Evolutionary conservation across 1,140 invertebrate species (phyloP).

Genomic region (Drosophila mauritiana): DNA sequence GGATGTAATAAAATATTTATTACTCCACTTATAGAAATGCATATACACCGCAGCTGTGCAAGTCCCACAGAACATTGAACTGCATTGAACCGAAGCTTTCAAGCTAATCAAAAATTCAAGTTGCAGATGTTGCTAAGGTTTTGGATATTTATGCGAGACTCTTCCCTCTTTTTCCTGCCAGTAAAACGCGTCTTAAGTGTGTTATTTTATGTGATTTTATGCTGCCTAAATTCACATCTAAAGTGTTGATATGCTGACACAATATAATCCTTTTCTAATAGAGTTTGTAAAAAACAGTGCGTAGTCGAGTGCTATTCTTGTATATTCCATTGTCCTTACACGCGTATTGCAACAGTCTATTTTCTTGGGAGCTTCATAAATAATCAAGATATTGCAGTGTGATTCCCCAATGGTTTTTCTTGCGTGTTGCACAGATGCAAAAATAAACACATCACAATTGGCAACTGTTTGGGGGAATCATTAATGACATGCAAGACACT

Average conservation of each 20-base stretch:
- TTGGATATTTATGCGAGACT: not conserved
- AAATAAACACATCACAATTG: constrained; percentile 21
- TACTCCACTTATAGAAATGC: constrained; percentile 34
- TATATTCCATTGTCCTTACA: not conserved
- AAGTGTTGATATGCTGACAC: no score
- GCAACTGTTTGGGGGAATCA: constrained; percentile 27
- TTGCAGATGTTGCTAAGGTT: not conserved
- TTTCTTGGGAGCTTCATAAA: constrained; percentile 35
- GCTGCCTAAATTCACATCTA: no score
- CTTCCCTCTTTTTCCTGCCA: no score
- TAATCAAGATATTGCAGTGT: constrained; percentile 11
- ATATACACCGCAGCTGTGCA: constrained; percentile 13
- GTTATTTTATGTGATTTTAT: no score
- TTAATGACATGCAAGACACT: constrained; percentile 12
- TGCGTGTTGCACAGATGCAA: constrained; percentile 4
- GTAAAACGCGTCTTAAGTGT: no score
- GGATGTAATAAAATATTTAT: constrained; percentile 44
- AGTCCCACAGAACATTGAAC: constrained; percentile 34
- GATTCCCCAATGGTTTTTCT: constrained; percentile 14
- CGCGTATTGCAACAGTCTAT: not conserved
- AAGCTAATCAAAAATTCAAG: constrained; percentile 30
- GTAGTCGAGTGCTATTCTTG: no score
- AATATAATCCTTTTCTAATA: no score
- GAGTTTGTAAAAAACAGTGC: no score
- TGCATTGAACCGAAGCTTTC: not conserved